A percentile compares a stretch with the other conserved stretches of the same genome.
phyloP scores from a whole-genome alignment of 2,888 invertebrate genomes.

The Drosophila neonasuta region DNA sequence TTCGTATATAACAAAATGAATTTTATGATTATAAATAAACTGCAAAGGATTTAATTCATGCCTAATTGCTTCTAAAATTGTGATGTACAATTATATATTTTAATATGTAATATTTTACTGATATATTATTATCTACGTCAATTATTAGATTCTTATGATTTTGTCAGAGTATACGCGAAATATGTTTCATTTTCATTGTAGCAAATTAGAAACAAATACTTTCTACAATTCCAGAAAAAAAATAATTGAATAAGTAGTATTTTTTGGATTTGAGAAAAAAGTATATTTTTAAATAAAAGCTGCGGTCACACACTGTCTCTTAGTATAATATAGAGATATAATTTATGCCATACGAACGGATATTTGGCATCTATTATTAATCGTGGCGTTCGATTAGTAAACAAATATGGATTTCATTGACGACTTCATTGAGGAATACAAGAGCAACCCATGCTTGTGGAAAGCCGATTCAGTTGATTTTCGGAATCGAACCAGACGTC shows the following conservation, averaged over 20 bases:
- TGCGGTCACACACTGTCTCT: conserved; percentile 27
- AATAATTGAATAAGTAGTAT: not conserved
- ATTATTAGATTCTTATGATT: no score
- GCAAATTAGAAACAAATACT: not conserved
- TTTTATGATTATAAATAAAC: no score
- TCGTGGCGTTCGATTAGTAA: conserved; percentile 43
- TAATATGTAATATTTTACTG: no score
- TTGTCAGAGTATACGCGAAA: not conserved
- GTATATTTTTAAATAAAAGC: conserved; percentile 1
- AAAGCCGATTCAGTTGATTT: conserved; percentile 81
- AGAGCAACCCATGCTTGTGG: conserved; percentile 81
- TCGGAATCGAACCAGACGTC: conserved; percentile 79
- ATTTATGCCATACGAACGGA: conserved; percentile 41
- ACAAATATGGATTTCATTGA: conserved; percentile 81
- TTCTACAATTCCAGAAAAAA: not conserved
- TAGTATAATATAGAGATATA: conserved; percentile 30
- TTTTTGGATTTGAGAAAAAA: not conserved
- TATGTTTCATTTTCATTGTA: conserved; percentile 6
- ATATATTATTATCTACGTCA: no score
- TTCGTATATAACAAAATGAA: no score
- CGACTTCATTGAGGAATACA: conserved; percentile 81
- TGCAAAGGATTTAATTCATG: no score
- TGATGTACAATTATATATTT: no score
- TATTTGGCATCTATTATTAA: conserved; percentile 28
- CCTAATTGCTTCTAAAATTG: no score